A percentile compares a stretch with the other conserved stretches of the same genome.
These are phyloP conservation scores for Myripristis jacobus DNA, from an alignment of 2,797 vertebrate species.

Conservation along the genomic window DNA sequence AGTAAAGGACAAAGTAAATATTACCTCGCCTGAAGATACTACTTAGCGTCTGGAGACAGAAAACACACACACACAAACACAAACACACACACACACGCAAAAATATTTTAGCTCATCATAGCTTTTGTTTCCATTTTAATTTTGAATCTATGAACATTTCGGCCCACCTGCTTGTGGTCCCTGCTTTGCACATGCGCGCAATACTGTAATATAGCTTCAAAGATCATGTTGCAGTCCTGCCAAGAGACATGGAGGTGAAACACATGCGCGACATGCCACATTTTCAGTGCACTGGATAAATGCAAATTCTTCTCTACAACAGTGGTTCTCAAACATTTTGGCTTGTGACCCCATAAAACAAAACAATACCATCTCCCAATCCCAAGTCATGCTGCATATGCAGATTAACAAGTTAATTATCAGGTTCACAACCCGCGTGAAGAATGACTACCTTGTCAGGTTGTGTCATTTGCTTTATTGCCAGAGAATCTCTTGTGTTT, in stretches of 20 bases:
- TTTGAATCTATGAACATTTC: not conserved
- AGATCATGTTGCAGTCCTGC: slow-evolving; percentile 43
- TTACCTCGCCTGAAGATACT: slow-evolving; percentile 25
- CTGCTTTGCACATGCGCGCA: accelerated
- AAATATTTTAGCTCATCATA: no score
- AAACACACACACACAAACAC: not conserved
- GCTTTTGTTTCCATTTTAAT: not conserved
- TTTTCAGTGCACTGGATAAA: not conserved
- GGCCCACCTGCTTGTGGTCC: slow-evolving; percentile 33
- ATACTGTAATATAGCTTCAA: accelerated
- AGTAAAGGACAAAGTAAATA: not conserved
- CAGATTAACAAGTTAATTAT: no score
- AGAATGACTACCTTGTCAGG: no score
- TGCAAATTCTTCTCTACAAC: not conserved
- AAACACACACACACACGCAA: no score
- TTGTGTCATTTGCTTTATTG: no score
- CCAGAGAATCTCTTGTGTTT: no score
- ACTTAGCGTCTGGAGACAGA: slow-evolving; percentile 32
- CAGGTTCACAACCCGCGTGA: no score
- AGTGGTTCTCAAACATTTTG: no score
- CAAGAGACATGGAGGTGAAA: not conserved
- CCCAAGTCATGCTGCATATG: no score
- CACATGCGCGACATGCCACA: not conserved
- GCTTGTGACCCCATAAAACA: no score
- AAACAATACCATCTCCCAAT: no score